A percentile compares a stretch with the other conserved stretches of the same genome.
These are phyloP conservation scores for Casuarius casuarius DNA, from an alignment of 2,113 vertebrate species.

Conservation along the genomic window DNA sequence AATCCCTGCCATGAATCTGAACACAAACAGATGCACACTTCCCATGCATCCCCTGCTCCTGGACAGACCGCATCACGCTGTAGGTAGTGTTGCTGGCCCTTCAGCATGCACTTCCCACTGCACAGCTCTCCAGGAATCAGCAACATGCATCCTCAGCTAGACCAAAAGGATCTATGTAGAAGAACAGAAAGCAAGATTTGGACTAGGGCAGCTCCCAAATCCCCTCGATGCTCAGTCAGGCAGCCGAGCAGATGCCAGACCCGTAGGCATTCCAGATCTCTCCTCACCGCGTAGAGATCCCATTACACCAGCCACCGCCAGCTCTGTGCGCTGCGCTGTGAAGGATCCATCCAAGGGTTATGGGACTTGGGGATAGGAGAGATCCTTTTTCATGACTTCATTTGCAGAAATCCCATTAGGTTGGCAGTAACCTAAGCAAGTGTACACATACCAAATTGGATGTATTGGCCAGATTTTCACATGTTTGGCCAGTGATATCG, in stretches of 20 bases:
- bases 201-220: neutral
- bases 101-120: neutral
- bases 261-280: neutral
- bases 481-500: neutral
- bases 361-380: neutral
- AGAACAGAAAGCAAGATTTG: neutral
- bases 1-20: neutral
- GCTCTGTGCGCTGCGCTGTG: neutral
- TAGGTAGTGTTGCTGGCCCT: fast-evolving
- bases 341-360: neutral
- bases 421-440: neutral
- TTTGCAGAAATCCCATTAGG: neutral
- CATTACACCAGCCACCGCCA: neutral
- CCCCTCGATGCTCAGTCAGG: neutral
- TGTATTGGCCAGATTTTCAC: neutral
- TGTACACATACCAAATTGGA: neutral
- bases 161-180: neutral
- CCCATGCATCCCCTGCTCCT: neutral
- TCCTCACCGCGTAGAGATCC: neutral
- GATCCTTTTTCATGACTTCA: neutral
- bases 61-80: fast-evolving
- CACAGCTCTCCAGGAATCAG: neutral
- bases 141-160: neutral
- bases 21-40: neutral
- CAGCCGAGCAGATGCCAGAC: neutral